phyloP scores from a whole-genome alignment of 2,113 vertebrate genomes.

The Zosterops pallidus region DNA sequence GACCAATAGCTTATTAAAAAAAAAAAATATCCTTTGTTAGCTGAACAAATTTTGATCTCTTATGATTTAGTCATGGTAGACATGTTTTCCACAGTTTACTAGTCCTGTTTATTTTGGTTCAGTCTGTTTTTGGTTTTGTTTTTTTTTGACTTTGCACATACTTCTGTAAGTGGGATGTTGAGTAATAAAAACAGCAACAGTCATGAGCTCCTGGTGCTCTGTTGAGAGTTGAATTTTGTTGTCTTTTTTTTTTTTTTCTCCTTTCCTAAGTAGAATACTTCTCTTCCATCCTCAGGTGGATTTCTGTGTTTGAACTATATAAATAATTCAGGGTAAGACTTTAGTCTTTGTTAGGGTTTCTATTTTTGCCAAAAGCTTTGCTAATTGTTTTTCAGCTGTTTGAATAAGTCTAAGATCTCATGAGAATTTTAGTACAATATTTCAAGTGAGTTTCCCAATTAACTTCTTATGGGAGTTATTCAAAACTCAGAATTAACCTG shows the following conservation, averaged over 20 bases:
- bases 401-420: not conserved
- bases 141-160: not conserved
- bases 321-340: slow-evolving; percentile 8
- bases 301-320: slow-evolving; percentile 13
- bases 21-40: not conserved
- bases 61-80: not conserved
- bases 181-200: not conserved
- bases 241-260: not conserved
- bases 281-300: not conserved
- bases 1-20: not conserved
- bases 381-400: slow-evolving; percentile 28
- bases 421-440: not conserved
- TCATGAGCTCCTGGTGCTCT: not conserved
- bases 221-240: not conserved
- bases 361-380: not conserved
- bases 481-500: not conserved
- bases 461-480: not conserved
- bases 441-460: not conserved
- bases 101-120: not conserved
- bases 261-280: not conserved
- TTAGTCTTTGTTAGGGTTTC: not conserved
- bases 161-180: not conserved
- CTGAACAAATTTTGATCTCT: not conserved
- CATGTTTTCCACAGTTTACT: not conserved
- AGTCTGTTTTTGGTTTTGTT: not conserved